Percentiles rank a stretch among this genome's conserved stretches.
Conservation (phyloP, 1,140 invertebrate species). For the Drosophila nasuta region DNA sequence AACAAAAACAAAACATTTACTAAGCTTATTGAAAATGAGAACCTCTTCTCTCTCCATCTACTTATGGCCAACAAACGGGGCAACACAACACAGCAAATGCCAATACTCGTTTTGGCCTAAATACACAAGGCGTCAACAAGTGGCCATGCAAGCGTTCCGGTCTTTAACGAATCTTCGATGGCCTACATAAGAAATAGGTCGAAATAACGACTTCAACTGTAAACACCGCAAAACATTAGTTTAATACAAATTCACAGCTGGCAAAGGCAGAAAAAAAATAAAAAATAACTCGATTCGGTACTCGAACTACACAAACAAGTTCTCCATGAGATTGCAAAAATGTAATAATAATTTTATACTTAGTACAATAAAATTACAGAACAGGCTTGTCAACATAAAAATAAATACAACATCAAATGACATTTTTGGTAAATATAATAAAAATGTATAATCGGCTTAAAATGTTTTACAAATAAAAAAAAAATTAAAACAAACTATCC, state of each 20-base stretch:
- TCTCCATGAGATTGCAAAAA: not conserved
- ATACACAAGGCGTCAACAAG: constrained; percentile 66
- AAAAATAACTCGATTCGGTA: not conserved
- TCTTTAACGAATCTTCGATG: constrained; percentile 53
- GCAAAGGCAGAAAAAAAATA: not conserved
- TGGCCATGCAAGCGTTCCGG: constrained; percentile 41
- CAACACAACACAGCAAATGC: constrained; percentile 35
- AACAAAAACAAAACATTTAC: not conserved
- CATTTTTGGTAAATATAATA: no score
- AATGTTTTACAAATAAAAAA: no score
- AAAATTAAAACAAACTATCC: no score
- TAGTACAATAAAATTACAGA: no score
- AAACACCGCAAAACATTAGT: not conserved
- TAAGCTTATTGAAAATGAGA: constrained; percentile 25
- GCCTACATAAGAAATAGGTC: constrained; percentile 43
- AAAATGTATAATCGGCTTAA: no score
- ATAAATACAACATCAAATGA: no score
- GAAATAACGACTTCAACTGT: constrained; percentile 9
- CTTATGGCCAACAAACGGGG: constrained; percentile 6
- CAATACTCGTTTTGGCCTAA: constrained; percentile 79
- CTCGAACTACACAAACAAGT: not conserved
- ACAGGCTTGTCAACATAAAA: no score
- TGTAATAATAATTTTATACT: not conserved
- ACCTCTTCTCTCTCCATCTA: not conserved
- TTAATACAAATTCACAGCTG: constrained; percentile 3